Conservation (phyloP, 2,113 vertebrate species). For the Nansenia antarctica region DNA sequence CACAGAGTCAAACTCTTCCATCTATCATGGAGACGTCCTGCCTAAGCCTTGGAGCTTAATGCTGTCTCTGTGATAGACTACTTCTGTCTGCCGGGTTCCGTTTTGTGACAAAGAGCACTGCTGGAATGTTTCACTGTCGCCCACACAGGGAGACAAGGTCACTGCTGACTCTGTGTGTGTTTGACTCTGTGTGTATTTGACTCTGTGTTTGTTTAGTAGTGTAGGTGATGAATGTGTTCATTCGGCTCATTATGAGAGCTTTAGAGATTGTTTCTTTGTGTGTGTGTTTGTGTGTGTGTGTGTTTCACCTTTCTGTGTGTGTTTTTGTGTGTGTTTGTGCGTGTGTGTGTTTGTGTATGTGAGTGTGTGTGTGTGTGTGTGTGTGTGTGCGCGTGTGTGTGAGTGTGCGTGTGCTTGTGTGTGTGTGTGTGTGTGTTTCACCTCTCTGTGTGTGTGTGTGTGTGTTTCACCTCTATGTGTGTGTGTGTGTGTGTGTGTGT, state of each 20-base stretch:
- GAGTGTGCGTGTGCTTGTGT: background rate
- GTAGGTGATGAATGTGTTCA: too few species aligned
- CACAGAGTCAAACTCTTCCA: slow-evolving; percentile 48
- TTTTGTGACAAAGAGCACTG: slow-evolving; percentile 56
- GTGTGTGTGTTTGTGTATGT: too few species aligned
- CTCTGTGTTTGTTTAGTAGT: too few species aligned
- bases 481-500: background rate
- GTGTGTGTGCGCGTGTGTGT: background rate
- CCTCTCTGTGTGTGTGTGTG: slow-evolving; percentile 7
- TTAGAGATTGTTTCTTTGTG: too few species aligned
- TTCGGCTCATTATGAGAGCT: too few species aligned
- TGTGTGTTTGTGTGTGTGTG: too few species aligned
- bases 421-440: background rate
- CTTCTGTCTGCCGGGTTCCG: slow-evolving; percentile 34
- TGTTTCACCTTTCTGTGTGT: too few species aligned
- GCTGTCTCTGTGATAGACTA: slow-evolving; percentile 48
- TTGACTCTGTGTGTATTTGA: background rate
- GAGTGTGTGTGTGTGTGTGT: background rate
- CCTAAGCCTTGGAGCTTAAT: slow-evolving; percentile 29
- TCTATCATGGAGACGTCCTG: slow-evolving; percentile 47
- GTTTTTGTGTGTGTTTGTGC: too few species aligned
- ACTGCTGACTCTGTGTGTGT: background rate
- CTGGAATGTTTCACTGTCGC: slow-evolving; percentile 54
- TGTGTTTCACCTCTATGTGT: too few species aligned
- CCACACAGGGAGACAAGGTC: slow-evolving; percentile 42